phyloP scores from a whole-genome alignment of 2,888 invertebrate species.

The Rhogogaster chlorosoma region DNA sequence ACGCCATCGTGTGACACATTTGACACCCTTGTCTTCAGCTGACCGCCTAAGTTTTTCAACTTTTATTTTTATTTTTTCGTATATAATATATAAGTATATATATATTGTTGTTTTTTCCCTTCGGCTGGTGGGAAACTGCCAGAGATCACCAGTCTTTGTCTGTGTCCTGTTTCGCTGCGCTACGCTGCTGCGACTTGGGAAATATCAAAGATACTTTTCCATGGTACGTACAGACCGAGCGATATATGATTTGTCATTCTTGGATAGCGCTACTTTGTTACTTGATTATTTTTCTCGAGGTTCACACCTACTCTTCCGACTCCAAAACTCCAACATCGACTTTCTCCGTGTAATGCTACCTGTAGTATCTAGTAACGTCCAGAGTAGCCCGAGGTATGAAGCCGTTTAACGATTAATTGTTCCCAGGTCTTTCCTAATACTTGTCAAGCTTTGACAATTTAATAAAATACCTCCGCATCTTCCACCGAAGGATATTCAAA shows the following conservation, averaged over 20 bases:
- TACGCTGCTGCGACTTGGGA: conserved; percentile 11
- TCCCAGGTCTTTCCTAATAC: background rate
- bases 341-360: conserved; percentile 32
- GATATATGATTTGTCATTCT: conserved; percentile 43
- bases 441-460: background rate
- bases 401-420: background rate
- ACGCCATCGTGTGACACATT: conserved; percentile 4
- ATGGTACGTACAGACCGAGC: conserved; percentile 4
- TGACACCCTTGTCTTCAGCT: background rate
- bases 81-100: background rate
- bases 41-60: background rate
- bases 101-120: background rate
- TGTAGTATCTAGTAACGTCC: background rate
- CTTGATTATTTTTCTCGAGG: conserved; percentile 21
- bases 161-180: background rate
- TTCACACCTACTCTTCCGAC: conserved; percentile 21
- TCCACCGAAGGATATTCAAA: background rate
- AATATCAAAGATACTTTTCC: conserved; percentile 27
- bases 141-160: conserved; percentile 5
- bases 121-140: background rate
- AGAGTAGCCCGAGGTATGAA: background rate
- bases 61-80: conserved; percentile 3
- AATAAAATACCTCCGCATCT: background rate
- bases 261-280: conserved; percentile 43
- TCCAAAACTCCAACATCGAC: background rate